phyloP scores from a whole-genome alignment of 2,888 invertebrate genomes.

The Dryadula phaetusa region DNA sequence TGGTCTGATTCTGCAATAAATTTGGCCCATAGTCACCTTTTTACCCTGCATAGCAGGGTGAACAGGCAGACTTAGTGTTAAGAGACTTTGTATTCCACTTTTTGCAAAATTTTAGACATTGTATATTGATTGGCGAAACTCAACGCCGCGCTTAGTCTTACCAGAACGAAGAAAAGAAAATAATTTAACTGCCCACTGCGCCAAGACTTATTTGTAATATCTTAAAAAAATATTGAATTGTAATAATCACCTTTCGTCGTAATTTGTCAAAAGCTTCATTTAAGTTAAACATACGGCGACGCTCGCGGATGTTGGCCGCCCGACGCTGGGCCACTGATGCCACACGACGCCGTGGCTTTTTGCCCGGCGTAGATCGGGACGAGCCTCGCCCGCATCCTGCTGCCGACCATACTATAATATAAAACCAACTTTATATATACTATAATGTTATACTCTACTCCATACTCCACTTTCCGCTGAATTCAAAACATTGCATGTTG shows the following conservation, averaged over 20 bases:
- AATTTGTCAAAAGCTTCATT: constrained; percentile 98
- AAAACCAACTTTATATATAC: constrained; percentile 30
- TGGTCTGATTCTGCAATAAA: too few species aligned
- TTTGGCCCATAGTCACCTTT: too few species aligned
- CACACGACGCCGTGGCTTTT: constrained; percentile 93
- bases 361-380: constrained; percentile 76
- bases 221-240: neutral
- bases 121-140: too few species aligned
- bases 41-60: too few species aligned
- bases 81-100: too few species aligned
- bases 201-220: neutral
- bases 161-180: too few species aligned
- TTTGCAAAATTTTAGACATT: too few species aligned
- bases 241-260: constrained; percentile 88
- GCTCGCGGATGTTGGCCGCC: constrained; percentile 96
- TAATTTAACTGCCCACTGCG: neutral
- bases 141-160: too few species aligned
- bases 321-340: constrained; percentile 95
- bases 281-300: constrained; percentile 96
- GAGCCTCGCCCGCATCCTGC: constrained; percentile 70
- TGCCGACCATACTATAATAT: constrained; percentile 74
- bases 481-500: too few species aligned
- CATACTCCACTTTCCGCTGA: too few species aligned
- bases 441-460: neutral
- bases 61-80: too few species aligned